Conservation (phyloP, 2,888 invertebrate species). For the Dione juno region DNA sequence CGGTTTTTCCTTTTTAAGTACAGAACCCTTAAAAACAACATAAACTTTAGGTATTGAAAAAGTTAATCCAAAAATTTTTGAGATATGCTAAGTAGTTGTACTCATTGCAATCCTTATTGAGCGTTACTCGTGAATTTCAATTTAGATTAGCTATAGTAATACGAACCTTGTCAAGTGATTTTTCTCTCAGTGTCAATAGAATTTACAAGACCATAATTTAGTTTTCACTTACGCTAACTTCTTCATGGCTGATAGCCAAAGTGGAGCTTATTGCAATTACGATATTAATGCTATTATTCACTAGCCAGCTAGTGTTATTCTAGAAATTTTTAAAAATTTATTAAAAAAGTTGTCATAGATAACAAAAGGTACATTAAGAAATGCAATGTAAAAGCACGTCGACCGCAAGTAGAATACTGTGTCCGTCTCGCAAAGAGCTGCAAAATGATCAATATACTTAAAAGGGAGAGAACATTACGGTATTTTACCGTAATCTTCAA, state of each 20-base stretch:
- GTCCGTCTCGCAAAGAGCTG: too few relatives aligned
- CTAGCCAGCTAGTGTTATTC: too few relatives aligned
- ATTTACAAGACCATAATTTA: conserved; percentile 34
- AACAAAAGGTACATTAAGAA: too few relatives aligned
- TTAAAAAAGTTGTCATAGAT: too few relatives aligned
- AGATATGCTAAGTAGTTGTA: not conserved
- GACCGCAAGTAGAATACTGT: too few relatives aligned
- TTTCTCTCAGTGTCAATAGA: conserved; percentile 31
- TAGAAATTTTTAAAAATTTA: too few relatives aligned
- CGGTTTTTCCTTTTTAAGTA: too few relatives aligned
- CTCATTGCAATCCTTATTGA: conserved; percentile 12
- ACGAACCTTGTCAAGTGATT: conserved; percentile 34
- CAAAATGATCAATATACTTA: too few relatives aligned
- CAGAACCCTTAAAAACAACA: not conserved
- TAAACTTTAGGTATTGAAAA: not conserved
- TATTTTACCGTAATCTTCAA: not conserved
- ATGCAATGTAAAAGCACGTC: too few relatives aligned
- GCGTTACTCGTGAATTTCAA: conserved; percentile 23
- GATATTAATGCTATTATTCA: conserved; percentile 13
- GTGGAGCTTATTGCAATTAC: conserved; percentile 20
- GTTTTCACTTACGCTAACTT: conserved; percentile 36
- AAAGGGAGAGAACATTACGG: too few relatives aligned
- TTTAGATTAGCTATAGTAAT: conserved; percentile 31
- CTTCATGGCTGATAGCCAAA: conserved; percentile 38
- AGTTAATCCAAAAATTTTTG: not conserved